These are phyloP conservation scores for Stichopus chloronotus DNA, from an alignment of 35 echinoderm and acorn worm genomes.

Conservation along the genomic window DNA sequence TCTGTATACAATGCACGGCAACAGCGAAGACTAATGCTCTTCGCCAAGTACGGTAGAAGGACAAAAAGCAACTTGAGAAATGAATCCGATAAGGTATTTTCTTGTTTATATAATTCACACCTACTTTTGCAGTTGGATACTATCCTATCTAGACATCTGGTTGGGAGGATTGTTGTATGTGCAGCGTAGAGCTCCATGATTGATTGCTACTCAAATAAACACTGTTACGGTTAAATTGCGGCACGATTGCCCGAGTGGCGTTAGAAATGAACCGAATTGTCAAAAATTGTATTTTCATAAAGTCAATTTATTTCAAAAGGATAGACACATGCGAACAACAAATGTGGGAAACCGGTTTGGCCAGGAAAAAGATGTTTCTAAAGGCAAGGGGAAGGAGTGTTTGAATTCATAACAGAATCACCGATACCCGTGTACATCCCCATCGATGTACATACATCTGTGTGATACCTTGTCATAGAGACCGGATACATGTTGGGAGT, in stretches of 20 bases:
- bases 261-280: slow-evolving; percentile 56
- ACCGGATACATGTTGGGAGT: too few species aligned
- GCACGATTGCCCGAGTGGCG: slow-evolving; percentile 39
- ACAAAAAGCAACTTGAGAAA: too few species aligned
- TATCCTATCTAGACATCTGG: neutral
- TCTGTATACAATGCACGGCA: too few species aligned
- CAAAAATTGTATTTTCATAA: slow-evolving; percentile 49
- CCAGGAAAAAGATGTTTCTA: neutral
- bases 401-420: too few species aligned
- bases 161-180: slow-evolving; percentile 25
- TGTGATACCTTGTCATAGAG: too few species aligned
- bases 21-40: too few species aligned
- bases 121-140: neutral
- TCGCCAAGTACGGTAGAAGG: too few species aligned
- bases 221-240: slow-evolving; percentile 53
- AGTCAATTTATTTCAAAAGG: slow-evolving; percentile 52
- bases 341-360: slow-evolving; percentile 2
- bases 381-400: neutral
- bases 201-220: slow-evolving; percentile 54
- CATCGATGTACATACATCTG: too few species aligned
- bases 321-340: slow-evolving; percentile 20
- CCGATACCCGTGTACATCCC: too few species aligned
- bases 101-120: slow-evolving; percentile 33
- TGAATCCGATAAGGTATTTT: slow-evolving; percentile 2
- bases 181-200: neutral